A percentile compares a stretch with the other conserved stretches of the same genome.
Conservation (phyloP, 2,797 vertebrate species). For the Channallabes apus region DNA sequence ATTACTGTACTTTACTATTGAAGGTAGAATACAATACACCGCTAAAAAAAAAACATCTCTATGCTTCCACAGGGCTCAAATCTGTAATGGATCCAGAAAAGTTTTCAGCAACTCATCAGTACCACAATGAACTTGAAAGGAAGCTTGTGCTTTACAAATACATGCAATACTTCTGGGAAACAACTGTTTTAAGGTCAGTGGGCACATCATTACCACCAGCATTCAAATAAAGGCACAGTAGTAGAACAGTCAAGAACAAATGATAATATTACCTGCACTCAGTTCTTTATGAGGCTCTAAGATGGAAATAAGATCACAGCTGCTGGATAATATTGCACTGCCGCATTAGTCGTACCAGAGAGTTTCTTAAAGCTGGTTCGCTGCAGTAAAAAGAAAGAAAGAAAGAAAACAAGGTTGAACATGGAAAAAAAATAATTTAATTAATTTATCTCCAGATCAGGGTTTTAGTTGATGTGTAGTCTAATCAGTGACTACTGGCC, state of each 20-base stretch:
- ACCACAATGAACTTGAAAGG: background rate
- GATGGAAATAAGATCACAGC: conserved; percentile 13
- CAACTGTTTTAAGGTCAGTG: background rate
- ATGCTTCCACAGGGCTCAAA: background rate
- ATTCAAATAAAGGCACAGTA: background rate
- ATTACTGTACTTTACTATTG: too few relatives aligned
- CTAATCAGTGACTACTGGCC: background rate
- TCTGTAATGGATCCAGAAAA: background rate
- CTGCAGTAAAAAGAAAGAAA: background rate
- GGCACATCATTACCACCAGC: background rate
- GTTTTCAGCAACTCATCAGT: background rate
- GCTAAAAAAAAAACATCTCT: background rate
- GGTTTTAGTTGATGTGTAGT: background rate
- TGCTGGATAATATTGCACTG: conserved; percentile 5
- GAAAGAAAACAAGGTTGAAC: background rate
- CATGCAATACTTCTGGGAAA: background rate
- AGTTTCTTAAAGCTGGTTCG: background rate
- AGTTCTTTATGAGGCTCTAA: background rate
- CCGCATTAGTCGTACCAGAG: background rate
- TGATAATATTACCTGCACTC: conserved; percentile 1
- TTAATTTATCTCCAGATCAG: background rate
- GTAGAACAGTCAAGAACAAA: conserved; percentile 8
- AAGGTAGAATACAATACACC: too few relatives aligned
- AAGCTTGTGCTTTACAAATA: background rate
- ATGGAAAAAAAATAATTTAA: background rate